Conservation (phyloP, 2,113 vertebrate species). For the Empidonax traillii region DNA sequence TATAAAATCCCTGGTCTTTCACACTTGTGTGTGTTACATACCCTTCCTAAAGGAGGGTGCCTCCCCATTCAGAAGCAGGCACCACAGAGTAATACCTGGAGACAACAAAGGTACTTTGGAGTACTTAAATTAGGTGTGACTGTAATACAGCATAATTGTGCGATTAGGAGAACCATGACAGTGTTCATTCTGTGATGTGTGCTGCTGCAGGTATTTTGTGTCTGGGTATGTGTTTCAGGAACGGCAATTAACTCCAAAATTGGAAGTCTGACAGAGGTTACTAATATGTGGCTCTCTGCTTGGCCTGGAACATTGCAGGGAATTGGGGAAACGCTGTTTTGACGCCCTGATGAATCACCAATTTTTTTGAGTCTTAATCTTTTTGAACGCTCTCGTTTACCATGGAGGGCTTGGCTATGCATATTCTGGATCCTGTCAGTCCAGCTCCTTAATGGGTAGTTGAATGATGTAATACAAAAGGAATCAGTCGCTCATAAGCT, state of each 20-base stretch:
- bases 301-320: slow-evolving; percentile 35
- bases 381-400: slow-evolving; percentile 26
- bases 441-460: slow-evolving; percentile 65
- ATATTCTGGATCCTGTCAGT: slow-evolving; percentile 57
- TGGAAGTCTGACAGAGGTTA: slow-evolving; percentile 25
- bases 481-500: slow-evolving; percentile 54
- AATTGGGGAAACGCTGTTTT: slow-evolving; percentile 45
- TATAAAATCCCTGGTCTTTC: not conserved
- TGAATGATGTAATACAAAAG: slow-evolving; percentile 60
- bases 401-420: slow-evolving; percentile 36
- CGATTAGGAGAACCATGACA: not conserved
- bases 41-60: not conserved
- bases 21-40: rapidly evolving
- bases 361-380: slow-evolving; percentile 61
- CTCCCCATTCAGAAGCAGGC: not conserved
- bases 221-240: slow-evolving; percentile 45
- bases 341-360: slow-evolving; percentile 54
- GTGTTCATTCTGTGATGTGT: slow-evolving; percentile 11
- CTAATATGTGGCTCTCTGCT: not conserved
- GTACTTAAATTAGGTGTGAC: slow-evolving; percentile 10
- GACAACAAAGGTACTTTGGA: not conserved
- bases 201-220: slow-evolving; percentile 50
- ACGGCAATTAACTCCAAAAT: slow-evolving; percentile 35
- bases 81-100: not conserved
- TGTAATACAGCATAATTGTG: not conserved